These are phyloP conservation scores for Setophaga petechia DNA, from an alignment of 2,113 vertebrate genomes.

Conservation along the genomic window DNA sequence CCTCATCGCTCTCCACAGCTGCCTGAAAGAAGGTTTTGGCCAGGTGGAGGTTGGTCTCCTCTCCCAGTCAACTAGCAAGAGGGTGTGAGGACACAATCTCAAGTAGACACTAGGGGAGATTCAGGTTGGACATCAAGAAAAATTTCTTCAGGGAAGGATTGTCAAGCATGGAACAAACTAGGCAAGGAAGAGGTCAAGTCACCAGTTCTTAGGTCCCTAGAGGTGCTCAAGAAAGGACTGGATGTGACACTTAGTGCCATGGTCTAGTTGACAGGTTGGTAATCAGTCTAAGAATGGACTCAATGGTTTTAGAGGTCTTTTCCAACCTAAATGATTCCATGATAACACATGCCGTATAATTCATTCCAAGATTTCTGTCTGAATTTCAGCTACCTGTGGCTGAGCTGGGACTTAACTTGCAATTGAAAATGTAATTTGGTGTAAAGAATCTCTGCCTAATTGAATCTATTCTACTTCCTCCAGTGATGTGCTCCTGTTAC, in stretches of 20 bases:
- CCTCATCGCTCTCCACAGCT: not conserved
- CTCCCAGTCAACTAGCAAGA: not conserved
- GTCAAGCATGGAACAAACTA: not conserved
- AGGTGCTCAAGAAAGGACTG: not conserved
- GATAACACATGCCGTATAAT: not conserved
- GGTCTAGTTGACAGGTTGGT: too few relatives aligned
- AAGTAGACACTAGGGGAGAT: not conserved
- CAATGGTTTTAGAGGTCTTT: not conserved
- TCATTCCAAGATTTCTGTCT: not conserved
- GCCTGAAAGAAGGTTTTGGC: not conserved
- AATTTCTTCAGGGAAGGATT: not conserved
- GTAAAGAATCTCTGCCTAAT: not conserved
- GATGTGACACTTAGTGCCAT: not conserved
- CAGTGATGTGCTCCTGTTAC: not conserved
- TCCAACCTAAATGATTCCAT: fast-evolving
- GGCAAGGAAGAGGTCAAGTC: not conserved
- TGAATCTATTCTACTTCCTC: not conserved
- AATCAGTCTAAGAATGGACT: not conserved
- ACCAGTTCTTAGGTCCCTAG: not conserved
- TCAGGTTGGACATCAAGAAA: not conserved
- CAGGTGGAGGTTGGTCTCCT: not conserved
- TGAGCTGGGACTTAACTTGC: not conserved
- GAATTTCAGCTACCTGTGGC: not conserved
- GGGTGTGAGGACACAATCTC: not conserved
- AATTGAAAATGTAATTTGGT: not conserved